Percentiles rank a stretch among this genome's conserved stretches.
These are phyloP conservation scores for Heloderma charlesbogerti DNA, from an alignment of 2,113 vertebrate genomes.

Conservation along the genomic window DNA sequence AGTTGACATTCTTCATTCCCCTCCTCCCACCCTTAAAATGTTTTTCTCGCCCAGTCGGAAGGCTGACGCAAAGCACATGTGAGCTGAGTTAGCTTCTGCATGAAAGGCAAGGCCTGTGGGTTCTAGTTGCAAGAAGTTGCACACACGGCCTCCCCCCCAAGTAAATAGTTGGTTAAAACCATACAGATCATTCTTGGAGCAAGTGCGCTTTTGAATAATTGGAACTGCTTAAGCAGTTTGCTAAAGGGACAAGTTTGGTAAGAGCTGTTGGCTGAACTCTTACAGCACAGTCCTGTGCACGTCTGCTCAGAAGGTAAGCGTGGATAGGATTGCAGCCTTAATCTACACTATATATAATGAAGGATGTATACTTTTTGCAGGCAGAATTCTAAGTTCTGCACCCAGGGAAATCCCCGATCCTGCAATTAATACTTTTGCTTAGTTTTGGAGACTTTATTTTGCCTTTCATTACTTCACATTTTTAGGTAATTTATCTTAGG, in stretches of 20 bases:
- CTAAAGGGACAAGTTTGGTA: background rate
- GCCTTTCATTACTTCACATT: background rate
- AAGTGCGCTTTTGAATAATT: slow-evolving; percentile 1
- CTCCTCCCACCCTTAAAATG: background rate
- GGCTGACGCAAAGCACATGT: background rate
- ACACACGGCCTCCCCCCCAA: background rate
- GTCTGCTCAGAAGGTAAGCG: background rate
- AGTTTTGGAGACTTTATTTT: background rate
- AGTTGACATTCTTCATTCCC: background rate
- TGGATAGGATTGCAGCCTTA: background rate
- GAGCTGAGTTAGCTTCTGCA: background rate
- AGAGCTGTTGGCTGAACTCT: background rate
- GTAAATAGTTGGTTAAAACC: background rate
- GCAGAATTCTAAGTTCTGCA: background rate
- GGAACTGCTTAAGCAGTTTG: background rate
- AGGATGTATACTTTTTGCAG: background rate
- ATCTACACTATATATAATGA: background rate
- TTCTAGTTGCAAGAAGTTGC: background rate
- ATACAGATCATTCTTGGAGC: slow-evolving; percentile 6
- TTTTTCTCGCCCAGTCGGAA: background rate
- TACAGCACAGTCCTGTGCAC: background rate
- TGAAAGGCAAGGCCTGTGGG: background rate
- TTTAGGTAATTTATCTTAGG: background rate
- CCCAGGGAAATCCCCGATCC: background rate
- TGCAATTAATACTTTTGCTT: background rate